Evolutionary conservation across 1,140 invertebrate genomes (phyloP), one percentile per base, ranked within the genome.

Genomic region (Apis mellifera): DNA sequence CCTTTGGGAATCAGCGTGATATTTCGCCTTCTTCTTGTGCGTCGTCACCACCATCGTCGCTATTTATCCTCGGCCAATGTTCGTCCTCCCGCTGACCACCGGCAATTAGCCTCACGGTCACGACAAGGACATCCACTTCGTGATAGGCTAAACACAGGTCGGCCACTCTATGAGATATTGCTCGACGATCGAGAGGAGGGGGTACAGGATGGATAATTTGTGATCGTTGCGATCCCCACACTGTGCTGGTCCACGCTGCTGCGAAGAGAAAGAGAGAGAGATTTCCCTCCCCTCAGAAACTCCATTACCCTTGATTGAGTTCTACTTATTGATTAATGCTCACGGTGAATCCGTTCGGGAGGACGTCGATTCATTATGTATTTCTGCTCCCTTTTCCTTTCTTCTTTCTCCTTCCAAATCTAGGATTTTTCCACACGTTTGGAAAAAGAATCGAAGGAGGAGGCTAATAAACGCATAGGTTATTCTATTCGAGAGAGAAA

Each of bases 71-170:
- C 82, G 74, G 62, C 42, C 65, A 60, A 69, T 69, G 66, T 79
- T 83, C 76, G 48, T 88, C 78, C 78, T 86, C 65, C 77, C 66
- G 87, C 87, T 89, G 87, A 87, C 81, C 90, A 89, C 89, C 86
- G 87, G 91, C 91, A 91, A 92, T 92, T 92, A 92, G 91, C 87
- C 85, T 90, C 90, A 92, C 84, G 91, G 92, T 86, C 90, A 83
- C 89, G 89, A 90, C 92, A 92, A 92, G 92, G 92, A 92, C 92
- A 92, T 92, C 92, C 90, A 92, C 84, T 92, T 91, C 83, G 86
- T 87, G 90, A 91, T 92, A 90, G 89, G 89, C 90, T 92, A 92
- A 92, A 92, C 90, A 88, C 88, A 90, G 88, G 82, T 86, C 87
- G 85, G 86, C 88, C 88, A 85, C 84, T 89, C 89, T 90, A 90